Evolutionary conservation across 2,888 invertebrate species (phyloP).

Genomic region (Drosophila conformis): DNA sequence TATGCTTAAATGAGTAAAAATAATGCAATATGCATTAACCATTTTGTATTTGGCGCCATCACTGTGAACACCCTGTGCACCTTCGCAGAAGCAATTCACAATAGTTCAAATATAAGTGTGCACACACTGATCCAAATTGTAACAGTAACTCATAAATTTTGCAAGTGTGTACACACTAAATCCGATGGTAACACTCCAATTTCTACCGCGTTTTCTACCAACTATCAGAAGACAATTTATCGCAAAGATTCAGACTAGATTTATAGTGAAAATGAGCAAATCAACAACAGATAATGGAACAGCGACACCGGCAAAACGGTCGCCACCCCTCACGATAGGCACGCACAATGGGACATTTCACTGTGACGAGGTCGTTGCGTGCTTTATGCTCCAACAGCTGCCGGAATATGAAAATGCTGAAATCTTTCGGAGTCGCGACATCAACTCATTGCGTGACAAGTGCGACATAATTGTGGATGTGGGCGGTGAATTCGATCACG

Average conservation of each 20-base stretch:
- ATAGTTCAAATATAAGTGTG: constrained; percentile 3
- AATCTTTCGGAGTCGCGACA: constrained; percentile 90
- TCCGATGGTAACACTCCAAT: constrained; percentile 41
- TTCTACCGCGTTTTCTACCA: constrained; percentile 57
- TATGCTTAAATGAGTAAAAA: neutral
- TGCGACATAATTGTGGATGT: constrained; percentile 99
- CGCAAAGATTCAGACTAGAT: neutral
- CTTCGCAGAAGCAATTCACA: constrained; percentile 18
- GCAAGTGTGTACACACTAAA: constrained; percentile 16
- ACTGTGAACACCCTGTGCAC: constrained; percentile 8
- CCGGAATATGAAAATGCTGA: constrained; percentile 92
- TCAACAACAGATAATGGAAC: constrained; percentile 7
- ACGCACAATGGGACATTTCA: constrained; percentile 83
- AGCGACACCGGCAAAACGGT: constrained; percentile 59
- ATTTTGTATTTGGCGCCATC: constrained; percentile 28
- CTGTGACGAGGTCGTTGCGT: constrained; percentile 89
- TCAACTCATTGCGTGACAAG: constrained; percentile 87
- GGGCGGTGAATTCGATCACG: constrained; percentile 93
- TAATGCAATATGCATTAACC: neutral
- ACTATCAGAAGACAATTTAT: neutral
- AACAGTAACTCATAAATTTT: neutral
- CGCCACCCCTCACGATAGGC: constrained; percentile 69
- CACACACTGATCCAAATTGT: constrained; percentile 8
- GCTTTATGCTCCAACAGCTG: constrained; percentile 93
- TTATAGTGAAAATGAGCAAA: constrained; percentile 41